Conservation (phyloP, 2,888 invertebrate species). For the Ischnura elegans region DNA sequence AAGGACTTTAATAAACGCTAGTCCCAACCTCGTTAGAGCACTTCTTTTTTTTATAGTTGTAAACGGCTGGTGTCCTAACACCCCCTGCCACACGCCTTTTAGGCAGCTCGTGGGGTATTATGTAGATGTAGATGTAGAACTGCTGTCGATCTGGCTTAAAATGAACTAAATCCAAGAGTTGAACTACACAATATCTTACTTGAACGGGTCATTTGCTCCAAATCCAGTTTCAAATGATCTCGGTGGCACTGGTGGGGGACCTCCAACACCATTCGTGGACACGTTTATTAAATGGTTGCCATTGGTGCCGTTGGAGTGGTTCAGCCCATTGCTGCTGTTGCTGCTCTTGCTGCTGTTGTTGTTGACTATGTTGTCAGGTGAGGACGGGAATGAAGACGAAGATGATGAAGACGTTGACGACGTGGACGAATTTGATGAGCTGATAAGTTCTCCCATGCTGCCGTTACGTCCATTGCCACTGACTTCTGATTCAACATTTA, state of each 20-base stretch:
- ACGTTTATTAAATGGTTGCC: conserved; percentile 61
- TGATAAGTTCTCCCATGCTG: conserved; percentile 55
- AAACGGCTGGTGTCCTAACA: no score
- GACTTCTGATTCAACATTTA: conserved; percentile 1
- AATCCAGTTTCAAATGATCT: conserved; percentile 76
- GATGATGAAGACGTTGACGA: conserved; percentile 51
- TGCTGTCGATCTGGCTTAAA: background rate
- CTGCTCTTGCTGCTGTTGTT: conserved; percentile 70
- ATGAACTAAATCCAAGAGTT: background rate
- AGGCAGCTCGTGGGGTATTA: no score
- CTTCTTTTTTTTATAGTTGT: no score
- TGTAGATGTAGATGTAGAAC: no score
- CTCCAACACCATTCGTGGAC: conserved; percentile 69
- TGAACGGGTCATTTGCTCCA: conserved; percentile 61
- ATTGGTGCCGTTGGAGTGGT: conserved; percentile 45
- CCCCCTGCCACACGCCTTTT: no score
- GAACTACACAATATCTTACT: background rate
- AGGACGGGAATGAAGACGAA: conserved; percentile 52
- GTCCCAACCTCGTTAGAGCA: no score
- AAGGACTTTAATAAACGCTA: no score
- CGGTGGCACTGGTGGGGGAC: conserved; percentile 78
- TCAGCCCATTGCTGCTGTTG: conserved; percentile 69
- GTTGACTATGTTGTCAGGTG: conserved; percentile 70
- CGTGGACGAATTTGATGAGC: conserved; percentile 33
- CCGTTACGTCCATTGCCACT: conserved; percentile 41